Conservation (phyloP, 2,888 invertebrate species). For the Cryptocheilus praepositus region DNA sequence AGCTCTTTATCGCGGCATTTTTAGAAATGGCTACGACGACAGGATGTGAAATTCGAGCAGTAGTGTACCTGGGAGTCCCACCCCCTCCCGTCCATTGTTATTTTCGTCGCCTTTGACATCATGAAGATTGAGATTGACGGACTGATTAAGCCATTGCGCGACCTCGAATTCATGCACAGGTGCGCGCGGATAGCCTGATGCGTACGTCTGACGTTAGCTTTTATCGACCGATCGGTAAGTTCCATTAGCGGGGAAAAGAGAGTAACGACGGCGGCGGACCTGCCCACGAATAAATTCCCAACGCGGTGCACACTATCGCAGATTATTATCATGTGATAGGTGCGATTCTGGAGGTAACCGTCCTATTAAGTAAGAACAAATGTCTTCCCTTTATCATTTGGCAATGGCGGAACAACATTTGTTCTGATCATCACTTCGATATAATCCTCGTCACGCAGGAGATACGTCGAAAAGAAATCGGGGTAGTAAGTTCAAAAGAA, state of each 20-base stretch:
- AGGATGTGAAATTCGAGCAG: slow-evolving; percentile 2
- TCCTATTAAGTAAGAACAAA: too few species aligned
- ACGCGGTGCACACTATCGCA: not conserved
- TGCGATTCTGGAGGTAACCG: slow-evolving; percentile 3
- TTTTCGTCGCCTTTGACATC: slow-evolving; percentile 21
- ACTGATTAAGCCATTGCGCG: slow-evolving; percentile 8
- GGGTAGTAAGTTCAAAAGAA: too few species aligned
- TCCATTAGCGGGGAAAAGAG: slow-evolving; percentile 21
- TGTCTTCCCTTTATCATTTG: too few species aligned
- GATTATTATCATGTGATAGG: not conserved
- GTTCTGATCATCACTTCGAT: too few species aligned
- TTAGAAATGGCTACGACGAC: not conserved
- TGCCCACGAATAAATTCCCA: slow-evolving; percentile 14
- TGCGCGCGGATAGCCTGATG: not conserved
- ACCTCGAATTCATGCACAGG: slow-evolving; percentile 16
- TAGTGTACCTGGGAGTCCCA: not conserved
- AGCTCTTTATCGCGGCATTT: not conserved
- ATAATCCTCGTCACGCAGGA: too few species aligned
- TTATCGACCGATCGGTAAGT: slow-evolving; percentile 18
- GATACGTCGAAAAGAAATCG: too few species aligned
- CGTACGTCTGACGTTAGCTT: slow-evolving; percentile 2
- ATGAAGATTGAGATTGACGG: slow-evolving; percentile 12
- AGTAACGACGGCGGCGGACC: slow-evolving; percentile 6
- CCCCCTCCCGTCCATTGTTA: slow-evolving; percentile 9
- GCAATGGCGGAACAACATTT: too few species aligned